Evolutionary conservation across 2,113 vertebrate genomes (phyloP).

Genomic region (Uria lomvia): DNA sequence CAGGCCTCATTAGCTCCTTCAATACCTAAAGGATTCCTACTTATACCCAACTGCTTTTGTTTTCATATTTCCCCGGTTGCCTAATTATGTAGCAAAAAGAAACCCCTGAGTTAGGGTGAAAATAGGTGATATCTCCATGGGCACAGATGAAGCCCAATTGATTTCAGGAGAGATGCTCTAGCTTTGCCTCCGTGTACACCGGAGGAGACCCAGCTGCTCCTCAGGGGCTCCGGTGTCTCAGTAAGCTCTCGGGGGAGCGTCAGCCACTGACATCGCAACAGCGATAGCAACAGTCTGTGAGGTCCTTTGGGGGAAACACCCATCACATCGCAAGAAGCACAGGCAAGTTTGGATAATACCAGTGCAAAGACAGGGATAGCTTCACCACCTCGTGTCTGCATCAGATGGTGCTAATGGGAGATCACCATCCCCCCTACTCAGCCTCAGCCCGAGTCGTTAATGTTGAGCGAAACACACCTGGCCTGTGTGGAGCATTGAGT

Average conservation of each 20-base stretch:
- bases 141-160: background rate
- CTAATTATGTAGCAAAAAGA: background rate
- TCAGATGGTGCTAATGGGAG: background rate
- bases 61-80: background rate
- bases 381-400: fast-evolving
- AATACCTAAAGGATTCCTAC: background rate
- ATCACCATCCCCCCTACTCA: background rate
- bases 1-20: background rate
- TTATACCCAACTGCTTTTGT: background rate
- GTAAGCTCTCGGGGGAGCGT: too few relatives aligned
- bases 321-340: background rate
- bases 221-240: background rate
- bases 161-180: background rate
- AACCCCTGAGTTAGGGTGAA: background rate
- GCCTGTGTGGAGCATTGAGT: background rate
- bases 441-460: background rate
- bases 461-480: background rate
- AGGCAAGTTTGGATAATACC: background rate
- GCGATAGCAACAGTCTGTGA: background rate
- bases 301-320: background rate
- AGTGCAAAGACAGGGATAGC: background rate
- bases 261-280: too few relatives aligned
- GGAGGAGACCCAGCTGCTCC: background rate
- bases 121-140: background rate
- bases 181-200: fast-evolving